A percentile compares a stretch with the other conserved stretches of the same genome.
Conservation (phyloP, 2,113 vertebrate genomes). For the Tupaia tana region DNA sequence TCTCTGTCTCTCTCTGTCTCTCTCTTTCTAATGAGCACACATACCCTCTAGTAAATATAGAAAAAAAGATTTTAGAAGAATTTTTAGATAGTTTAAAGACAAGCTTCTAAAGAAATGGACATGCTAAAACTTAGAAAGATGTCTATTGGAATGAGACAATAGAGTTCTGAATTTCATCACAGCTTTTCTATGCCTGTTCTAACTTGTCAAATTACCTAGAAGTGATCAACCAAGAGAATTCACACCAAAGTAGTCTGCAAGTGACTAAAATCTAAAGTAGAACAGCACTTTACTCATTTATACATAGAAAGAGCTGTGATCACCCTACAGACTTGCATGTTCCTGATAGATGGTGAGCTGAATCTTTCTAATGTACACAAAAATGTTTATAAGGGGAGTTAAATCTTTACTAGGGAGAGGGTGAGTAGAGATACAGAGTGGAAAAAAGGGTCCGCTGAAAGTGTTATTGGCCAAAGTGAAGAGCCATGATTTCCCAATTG, state of each 20-base stretch:
- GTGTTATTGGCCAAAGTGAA: not conserved
- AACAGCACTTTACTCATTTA: not conserved
- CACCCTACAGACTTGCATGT: not conserved
- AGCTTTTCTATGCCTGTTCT: not conserved
- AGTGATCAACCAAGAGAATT: not conserved
- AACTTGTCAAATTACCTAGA: not conserved
- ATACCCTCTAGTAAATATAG: too few relatives aligned
- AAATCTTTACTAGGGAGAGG: not conserved
- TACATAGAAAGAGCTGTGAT: not conserved
- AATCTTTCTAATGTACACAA: not conserved
- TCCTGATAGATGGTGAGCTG: not conserved
- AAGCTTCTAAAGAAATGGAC: not conserved
- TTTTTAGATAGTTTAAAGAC: not conserved
- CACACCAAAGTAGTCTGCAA: not conserved
- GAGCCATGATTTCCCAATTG: not conserved
- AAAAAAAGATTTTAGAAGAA: not conserved
- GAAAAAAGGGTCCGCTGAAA: not conserved
- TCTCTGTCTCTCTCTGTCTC: too few relatives aligned
- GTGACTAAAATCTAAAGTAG: not conserved
- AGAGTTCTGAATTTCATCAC: not conserved
- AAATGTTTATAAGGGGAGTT: not conserved
- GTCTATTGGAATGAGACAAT: not conserved
- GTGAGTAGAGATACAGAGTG: not conserved
- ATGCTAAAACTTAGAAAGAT: not conserved
- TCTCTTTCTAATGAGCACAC: too few relatives aligned